A percentile compares a stretch with the other conserved stretches of the same genome.
These are phyloP conservation scores for Australoheros scitulus DNA, from an alignment of 2,113 vertebrate species.

Conservation along the genomic window DNA sequence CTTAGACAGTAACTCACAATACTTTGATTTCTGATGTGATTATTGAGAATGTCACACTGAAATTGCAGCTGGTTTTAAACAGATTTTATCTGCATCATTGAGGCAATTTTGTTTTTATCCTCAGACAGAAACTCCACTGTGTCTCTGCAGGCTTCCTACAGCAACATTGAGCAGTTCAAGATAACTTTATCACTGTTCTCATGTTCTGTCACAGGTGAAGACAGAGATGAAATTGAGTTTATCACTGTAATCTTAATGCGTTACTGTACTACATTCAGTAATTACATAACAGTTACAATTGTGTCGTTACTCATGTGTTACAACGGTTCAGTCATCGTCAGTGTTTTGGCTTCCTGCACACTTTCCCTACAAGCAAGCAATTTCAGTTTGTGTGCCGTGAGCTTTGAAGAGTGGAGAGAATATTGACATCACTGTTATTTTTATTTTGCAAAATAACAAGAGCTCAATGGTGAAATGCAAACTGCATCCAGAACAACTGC, in stretches of 20 bases:
- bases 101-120: not conserved
- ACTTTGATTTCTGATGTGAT: not conserved
- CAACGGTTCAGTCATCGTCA: no score
- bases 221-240: not conserved
- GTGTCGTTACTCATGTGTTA: no score
- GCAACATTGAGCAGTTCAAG: not conserved
- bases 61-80: not conserved
- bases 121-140: not conserved
- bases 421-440: no score
- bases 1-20: not conserved
- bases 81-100: not conserved
- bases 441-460: no score
- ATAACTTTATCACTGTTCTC: rapidly evolving
- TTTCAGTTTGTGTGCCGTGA: no score
- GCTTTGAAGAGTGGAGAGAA: no score
- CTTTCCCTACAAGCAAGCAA: no score
- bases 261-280: no score
- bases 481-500: no score
- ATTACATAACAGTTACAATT: no score
- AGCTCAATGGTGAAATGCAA: no score
- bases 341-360: no score
- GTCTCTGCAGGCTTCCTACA: rapidly evolving
- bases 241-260: not conserved
- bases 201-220: not conserved
- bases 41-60: not conserved